A percentile compares a stretch with the other conserved stretches of the same genome.
Evolutionary conservation across 2,797 vertebrate species (phyloP).

Genomic region (Syndactyla subalaris): DNA sequence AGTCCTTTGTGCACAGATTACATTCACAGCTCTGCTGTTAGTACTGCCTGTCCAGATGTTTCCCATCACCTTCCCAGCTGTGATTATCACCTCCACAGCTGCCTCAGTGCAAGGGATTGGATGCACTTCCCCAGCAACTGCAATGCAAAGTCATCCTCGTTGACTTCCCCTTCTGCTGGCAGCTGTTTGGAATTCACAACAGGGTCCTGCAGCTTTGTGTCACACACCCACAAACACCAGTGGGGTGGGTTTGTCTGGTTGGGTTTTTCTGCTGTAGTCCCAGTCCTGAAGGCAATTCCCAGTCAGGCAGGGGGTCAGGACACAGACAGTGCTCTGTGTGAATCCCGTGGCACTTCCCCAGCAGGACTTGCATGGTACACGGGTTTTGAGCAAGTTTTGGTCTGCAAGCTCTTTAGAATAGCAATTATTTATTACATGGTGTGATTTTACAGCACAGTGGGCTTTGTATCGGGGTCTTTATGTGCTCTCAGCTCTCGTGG

Average conservation of each 20-base stretch:
- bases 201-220: background rate
- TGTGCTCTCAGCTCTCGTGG: background rate
- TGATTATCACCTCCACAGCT: background rate
- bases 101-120: background rate
- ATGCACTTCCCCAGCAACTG: background rate
- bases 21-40: background rate
- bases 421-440: background rate
- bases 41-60: slow-evolving; percentile 14
- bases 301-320: background rate
- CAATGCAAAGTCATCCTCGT: background rate
- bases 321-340: background rate
- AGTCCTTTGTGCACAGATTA: background rate
- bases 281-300: background rate
- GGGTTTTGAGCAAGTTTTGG: background rate
- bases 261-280: background rate
- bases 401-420: background rate
- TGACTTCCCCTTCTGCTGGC: background rate
- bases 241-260: background rate
- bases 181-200: background rate
- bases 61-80: slow-evolving; percentile 1
- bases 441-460: background rate
- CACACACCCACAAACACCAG: background rate
- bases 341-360: background rate
- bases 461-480: background rate
- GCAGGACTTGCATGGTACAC: background rate